Evolutionary conservation across 2,888 invertebrate genomes (phyloP).

Genomic region (Lithosia quadra): DNA sequence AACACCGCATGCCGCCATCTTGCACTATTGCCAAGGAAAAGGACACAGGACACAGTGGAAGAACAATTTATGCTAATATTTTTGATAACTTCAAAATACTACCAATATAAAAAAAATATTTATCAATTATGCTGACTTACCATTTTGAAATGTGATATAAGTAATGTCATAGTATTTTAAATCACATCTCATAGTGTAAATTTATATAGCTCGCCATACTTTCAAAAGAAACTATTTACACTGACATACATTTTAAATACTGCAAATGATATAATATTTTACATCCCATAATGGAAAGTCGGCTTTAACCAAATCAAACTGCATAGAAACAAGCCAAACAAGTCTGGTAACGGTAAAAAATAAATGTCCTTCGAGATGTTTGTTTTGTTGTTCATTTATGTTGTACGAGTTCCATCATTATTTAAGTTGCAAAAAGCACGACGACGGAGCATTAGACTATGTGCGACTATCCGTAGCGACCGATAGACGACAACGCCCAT

Average conservation of each 20-base stretch:
- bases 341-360: conserved; percentile 7
- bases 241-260: background rate
- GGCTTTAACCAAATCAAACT: background rate
- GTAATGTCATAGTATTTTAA: too few species aligned
- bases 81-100: too few species aligned
- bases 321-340: conserved; percentile 4
- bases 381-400: conserved; percentile 26
- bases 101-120: too few species aligned
- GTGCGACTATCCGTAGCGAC: conserved; percentile 60
- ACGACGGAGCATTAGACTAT: conserved; percentile 47
- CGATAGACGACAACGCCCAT: conserved; percentile 70
- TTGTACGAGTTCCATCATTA: background rate
- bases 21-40: too few species aligned
- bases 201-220: too few species aligned
- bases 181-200: too few species aligned
- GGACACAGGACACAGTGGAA: too few species aligned
- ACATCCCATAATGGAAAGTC: background rate
- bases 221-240: too few species aligned
- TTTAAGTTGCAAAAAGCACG: conserved; percentile 50
- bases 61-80: too few species aligned
- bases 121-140: too few species aligned
- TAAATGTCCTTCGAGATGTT: conserved; percentile 10
- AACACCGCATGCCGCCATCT: too few species aligned
- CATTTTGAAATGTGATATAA: too few species aligned
- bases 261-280: background rate